phyloP scores from a whole-genome alignment of 2,113 vertebrate species.

The Myotis lucifugus region DNA sequence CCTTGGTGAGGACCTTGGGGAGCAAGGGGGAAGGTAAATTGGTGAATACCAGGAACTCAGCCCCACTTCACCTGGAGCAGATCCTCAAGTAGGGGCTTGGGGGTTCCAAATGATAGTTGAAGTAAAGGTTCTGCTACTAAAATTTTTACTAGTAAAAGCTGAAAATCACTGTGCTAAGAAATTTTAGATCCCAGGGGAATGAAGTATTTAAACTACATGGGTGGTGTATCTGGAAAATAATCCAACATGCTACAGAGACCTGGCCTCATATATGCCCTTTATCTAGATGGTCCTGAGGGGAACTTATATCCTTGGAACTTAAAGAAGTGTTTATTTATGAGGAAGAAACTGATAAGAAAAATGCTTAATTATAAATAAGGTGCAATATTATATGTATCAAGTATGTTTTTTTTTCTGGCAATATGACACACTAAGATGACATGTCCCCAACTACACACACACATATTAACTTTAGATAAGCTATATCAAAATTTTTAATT shows the following conservation, averaged over 20 bases:
- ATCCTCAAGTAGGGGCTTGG: neutral
- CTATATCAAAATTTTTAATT: constrained; percentile 33
- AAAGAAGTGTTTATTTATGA: constrained; percentile 35
- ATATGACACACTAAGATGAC: neutral
- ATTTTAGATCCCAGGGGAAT: neutral
- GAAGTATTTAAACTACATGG: neutral
- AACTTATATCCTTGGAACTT: constrained; percentile 29
- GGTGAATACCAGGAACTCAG: neutral
- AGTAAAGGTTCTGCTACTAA: constrained; percentile 31
- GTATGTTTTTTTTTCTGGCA: neutral
- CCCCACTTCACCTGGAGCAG: neutral
- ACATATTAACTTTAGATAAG: constrained; percentile 32
- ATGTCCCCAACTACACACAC: neutral
- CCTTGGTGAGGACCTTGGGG: neutral
- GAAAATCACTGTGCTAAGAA: constrained; percentile 33
- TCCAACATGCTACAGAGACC: neutral
- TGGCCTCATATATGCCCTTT: neutral
- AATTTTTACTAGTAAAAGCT: constrained; percentile 6
- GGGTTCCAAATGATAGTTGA: neutral
- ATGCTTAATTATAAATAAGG: constrained; percentile 44
- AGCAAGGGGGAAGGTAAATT: neutral
- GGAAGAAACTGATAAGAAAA: constrained; percentile 45
- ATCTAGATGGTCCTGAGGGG: neutral
- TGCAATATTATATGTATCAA: neutral
- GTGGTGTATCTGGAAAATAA: constrained; percentile 46